phyloP scores from a whole-genome alignment of 92 coral and sea anemone genomes.

The Palythoa grandis region DNA sequence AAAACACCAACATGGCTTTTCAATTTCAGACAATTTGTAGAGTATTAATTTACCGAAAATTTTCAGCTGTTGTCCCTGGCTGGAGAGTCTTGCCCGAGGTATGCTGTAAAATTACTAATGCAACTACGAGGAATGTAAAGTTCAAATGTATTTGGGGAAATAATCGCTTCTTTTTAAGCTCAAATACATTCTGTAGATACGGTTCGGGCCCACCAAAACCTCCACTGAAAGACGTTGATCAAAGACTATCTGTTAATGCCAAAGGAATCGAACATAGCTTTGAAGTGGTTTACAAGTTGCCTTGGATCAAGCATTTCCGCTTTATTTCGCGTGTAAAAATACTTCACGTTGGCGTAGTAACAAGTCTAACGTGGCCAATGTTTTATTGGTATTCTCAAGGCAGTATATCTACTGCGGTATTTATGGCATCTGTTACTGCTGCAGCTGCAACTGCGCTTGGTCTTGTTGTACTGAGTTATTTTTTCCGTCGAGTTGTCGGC shows the following conservation, averaged over 20 bases:
- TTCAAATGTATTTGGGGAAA: background rate
- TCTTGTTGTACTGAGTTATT: conserved; percentile 75
- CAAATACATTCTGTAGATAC: background rate
- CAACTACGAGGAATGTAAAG: background rate
- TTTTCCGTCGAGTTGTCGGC: conserved; percentile 83
- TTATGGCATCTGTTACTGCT: conserved; percentile 60
- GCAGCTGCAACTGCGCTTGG: conserved; percentile 85
- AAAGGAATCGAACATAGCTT: conserved; percentile 22
- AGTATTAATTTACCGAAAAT: background rate
- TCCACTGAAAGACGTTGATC: background rate
- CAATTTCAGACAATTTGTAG: background rate
- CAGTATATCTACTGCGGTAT: conserved; percentile 45
- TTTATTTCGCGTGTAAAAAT: conserved; percentile 80
- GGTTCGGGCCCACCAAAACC: background rate
- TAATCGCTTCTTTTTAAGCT: background rate
- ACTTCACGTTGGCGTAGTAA: conserved; percentile 69
- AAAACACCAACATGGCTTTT: background rate
- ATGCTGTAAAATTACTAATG: background rate
- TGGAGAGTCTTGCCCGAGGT: background rate
- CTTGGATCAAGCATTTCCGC: conserved; percentile 81
- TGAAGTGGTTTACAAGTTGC: conserved; percentile 67
- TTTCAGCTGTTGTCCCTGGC: background rate
- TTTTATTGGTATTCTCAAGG: conserved; percentile 73
- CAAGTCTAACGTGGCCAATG: conserved; percentile 74
- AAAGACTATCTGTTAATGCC: background rate